Evolutionary conservation across 2,113 vertebrate genomes (phyloP).

Genomic region (Psittacus erithacus): DNA sequence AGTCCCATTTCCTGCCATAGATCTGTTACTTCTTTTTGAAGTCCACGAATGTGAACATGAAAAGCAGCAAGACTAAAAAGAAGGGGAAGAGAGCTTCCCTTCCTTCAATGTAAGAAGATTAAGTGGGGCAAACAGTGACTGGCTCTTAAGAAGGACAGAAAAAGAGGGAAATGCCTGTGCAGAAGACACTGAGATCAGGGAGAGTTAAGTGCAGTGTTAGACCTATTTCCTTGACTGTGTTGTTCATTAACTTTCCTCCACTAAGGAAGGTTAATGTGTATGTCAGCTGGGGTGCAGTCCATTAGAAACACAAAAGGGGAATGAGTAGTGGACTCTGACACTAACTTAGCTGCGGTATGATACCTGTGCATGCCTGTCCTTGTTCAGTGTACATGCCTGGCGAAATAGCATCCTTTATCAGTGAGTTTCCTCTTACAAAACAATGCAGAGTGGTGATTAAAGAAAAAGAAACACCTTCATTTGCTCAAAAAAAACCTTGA

Average conservation of each 20-base stretch:
- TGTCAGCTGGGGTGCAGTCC: background rate
- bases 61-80: background rate
- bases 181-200: background rate
- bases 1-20: background rate
- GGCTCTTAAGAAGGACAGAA: background rate
- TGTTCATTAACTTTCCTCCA: background rate
- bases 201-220: background rate
- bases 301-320: background rate
- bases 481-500: background rate
- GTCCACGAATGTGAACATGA: background rate
- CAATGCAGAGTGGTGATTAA: background rate
- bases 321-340: accelerated
- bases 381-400: background rate
- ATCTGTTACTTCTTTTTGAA: background rate
- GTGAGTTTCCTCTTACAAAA: background rate
- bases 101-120: background rate
- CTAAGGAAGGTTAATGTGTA: background rate
- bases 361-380: background rate
- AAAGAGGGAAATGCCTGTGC: background rate
- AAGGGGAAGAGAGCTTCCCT: background rate
- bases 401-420: background rate
- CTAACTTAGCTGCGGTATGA: background rate
- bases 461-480: background rate
- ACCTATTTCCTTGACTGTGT: background rate
- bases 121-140: background rate